Evolutionary conservation across 2,888 invertebrate species (phyloP).

Genomic region (Trissolcus brochymenae): DNA sequence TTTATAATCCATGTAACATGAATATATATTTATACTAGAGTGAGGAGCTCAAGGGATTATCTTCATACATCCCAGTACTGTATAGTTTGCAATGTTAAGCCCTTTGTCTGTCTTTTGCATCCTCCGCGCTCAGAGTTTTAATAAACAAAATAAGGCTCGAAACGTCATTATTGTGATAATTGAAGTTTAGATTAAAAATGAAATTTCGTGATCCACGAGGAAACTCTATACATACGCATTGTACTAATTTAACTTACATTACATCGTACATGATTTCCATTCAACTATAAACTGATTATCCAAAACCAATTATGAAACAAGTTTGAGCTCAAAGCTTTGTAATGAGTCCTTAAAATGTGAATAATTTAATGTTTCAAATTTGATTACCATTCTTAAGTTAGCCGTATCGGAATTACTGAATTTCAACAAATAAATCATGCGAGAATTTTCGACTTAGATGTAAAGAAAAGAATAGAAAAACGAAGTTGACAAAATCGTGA

Average conservation of each 20-base stretch:
- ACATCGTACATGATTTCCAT: not conserved
- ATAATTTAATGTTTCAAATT: no score
- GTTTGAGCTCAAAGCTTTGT: no score
- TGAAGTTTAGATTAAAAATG: no score
- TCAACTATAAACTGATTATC: slow-evolving; percentile 1
- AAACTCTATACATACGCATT: not conserved
- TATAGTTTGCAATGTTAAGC: slow-evolving; percentile 35
- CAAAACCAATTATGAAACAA: slow-evolving; percentile 3
- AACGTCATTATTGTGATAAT: no score
- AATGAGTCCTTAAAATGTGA: no score
- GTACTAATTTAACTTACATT: slow-evolving; percentile 1
- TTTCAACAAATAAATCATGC: no score
- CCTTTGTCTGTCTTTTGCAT: slow-evolving; percentile 25
- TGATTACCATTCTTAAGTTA: no score
- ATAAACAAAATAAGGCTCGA: slow-evolving; percentile 1
- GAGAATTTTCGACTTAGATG: no score
- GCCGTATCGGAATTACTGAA: no score
- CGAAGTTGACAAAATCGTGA: not conserved
- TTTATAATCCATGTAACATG: slow-evolving; percentile 27
- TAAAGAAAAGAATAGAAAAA: not conserved
- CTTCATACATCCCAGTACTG: slow-evolving; percentile 31
- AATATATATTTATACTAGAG: slow-evolving; percentile 34
- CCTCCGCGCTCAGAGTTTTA: not conserved
- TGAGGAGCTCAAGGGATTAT: slow-evolving; percentile 44
- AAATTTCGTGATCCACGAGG: not conserved